Conservation (phyloP, 2,888 invertebrate genomes). For the Crepidodera aurea region DNA sequence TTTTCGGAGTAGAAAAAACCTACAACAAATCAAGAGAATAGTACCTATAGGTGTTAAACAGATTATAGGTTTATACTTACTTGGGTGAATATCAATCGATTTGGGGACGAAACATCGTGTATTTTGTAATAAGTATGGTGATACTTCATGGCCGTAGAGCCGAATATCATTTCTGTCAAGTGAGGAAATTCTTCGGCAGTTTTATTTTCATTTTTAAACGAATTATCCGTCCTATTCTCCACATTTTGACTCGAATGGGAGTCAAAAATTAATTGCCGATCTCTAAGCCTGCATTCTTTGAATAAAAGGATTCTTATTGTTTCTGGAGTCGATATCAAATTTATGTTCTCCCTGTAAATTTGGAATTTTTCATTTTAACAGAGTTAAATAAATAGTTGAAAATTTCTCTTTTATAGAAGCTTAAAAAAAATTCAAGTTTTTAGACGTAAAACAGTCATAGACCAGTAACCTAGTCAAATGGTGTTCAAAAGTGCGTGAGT, state of each 20-base stretch:
- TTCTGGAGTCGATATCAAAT: conserved; percentile 57
- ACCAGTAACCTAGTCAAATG: too few relatives aligned
- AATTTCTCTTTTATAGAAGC: too few relatives aligned
- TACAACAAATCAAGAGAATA: neutral
- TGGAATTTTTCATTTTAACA: too few relatives aligned
- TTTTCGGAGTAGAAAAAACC: conserved; percentile 18
- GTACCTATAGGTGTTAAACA: too few relatives aligned
- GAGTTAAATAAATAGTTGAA: too few relatives aligned
- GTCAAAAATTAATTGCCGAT: conserved; percentile 83
- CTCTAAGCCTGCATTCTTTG: conserved; percentile 85
- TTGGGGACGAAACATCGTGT: conserved; percentile 66
- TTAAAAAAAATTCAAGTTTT: too few relatives aligned
- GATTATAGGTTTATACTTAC: conserved; percentile 53
- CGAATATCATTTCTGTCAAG: conserved; percentile 92
- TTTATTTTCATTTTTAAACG: conserved; percentile 61
- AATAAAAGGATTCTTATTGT: conserved; percentile 85
- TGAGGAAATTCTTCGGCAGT: conserved; percentile 70
- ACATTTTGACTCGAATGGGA: conserved; percentile 73
- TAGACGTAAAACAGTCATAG: too few relatives aligned
- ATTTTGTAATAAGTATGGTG: conserved; percentile 88
- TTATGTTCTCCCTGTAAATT: conserved; percentile 8
- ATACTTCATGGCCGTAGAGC: conserved; percentile 88
- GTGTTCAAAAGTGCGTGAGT: too few relatives aligned
- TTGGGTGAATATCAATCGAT: conserved; percentile 62
- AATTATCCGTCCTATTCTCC: conserved; percentile 53